phyloP scores from a whole-genome alignment of 2,888 invertebrate species.

The Lochmaea capreae region DNA sequence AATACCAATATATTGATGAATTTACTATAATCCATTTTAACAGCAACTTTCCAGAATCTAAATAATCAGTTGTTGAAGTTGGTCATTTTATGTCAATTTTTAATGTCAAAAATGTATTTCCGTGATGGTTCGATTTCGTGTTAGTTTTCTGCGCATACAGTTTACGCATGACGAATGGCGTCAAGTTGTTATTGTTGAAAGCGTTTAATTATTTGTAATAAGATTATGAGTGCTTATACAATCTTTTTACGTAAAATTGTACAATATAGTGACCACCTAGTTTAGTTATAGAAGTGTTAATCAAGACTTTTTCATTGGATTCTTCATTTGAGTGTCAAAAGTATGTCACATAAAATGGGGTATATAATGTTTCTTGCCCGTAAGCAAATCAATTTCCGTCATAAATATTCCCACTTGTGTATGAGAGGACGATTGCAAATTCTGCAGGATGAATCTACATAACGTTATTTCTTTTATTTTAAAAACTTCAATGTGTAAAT shows the following conservation, averaged over 20 bases:
- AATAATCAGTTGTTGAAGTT: background rate
- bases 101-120: slow-evolving; percentile 50
- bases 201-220: slow-evolving; percentile 81
- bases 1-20: background rate
- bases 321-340: slow-evolving; percentile 71
- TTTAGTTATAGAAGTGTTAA: slow-evolving; percentile 53
- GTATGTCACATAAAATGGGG: slow-evolving; percentile 82
- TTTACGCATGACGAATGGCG: slow-evolving; percentile 97
- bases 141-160: slow-evolving; percentile 65
- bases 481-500: slow-evolving; percentile 26
- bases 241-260: slow-evolving; percentile 71
- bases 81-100: slow-evolving; percentile 19
- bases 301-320: slow-evolving; percentile 52
- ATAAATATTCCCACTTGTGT: slow-evolving; percentile 53
- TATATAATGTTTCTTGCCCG: slow-evolving; percentile 69
- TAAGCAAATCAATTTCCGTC: slow-evolving; percentile 65
- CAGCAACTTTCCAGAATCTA: background rate
- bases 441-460: slow-evolving; percentile 39
- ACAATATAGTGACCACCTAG: slow-evolving; percentile 58
- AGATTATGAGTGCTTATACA: slow-evolving; percentile 76
- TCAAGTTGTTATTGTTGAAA: slow-evolving; percentile 98
- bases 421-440: slow-evolving; percentile 49
- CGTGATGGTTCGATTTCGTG: slow-evolving; percentile 52
- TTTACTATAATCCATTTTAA: background rate
- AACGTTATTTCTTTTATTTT: slow-evolving; percentile 27